phyloP scores from a whole-genome alignment of 1,140 invertebrate species.

The Anastatus disparis region DNA sequence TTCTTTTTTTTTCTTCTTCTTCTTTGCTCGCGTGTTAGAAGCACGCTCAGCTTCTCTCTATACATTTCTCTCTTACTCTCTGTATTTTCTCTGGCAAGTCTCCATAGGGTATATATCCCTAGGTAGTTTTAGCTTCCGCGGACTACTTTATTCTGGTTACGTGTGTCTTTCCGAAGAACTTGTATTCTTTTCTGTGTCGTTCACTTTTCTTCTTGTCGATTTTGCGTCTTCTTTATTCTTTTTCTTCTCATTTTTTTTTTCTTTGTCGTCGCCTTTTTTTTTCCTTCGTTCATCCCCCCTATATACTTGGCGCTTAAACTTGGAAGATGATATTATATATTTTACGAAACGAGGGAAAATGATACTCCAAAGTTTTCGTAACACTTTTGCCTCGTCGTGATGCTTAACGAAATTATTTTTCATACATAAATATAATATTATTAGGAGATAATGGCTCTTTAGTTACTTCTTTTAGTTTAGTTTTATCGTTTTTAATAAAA shows the following conservation, averaged over 20 bases:
- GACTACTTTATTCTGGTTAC: conserved; percentile 31
- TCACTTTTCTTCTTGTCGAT: conserved; percentile 37
- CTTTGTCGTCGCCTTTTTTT: background rate
- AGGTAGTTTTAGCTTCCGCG: conserved; percentile 15
- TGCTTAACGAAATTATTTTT: background rate
- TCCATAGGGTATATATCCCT: background rate
- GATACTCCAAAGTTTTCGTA: conserved; percentile 4
- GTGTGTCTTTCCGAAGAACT: conserved; percentile 24
- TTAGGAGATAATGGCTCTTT: too few species aligned
- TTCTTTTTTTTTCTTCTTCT: too few species aligned
- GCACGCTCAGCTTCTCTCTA: background rate
- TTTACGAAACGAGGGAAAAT: conserved; percentile 19
- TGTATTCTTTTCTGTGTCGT: conserved; percentile 20
- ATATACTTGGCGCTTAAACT: background rate
- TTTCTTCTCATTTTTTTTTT: conserved; percentile 14
- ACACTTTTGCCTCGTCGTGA: background rate
- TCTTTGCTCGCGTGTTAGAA: too few species aligned
- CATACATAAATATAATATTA: background rate
- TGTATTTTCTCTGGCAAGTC: conserved; percentile 16
- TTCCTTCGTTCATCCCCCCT: background rate
- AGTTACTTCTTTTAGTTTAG: too few species aligned
- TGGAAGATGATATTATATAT: conserved; percentile 20
- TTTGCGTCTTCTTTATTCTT: conserved; percentile 32
- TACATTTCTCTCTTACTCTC: too few species aligned
- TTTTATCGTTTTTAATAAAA: too few species aligned